A percentile compares a stretch with the other conserved stretches of the same genome.
Conservation (phyloP, 1,140 invertebrate genomes). For the Plutomurus gul region DNA sequence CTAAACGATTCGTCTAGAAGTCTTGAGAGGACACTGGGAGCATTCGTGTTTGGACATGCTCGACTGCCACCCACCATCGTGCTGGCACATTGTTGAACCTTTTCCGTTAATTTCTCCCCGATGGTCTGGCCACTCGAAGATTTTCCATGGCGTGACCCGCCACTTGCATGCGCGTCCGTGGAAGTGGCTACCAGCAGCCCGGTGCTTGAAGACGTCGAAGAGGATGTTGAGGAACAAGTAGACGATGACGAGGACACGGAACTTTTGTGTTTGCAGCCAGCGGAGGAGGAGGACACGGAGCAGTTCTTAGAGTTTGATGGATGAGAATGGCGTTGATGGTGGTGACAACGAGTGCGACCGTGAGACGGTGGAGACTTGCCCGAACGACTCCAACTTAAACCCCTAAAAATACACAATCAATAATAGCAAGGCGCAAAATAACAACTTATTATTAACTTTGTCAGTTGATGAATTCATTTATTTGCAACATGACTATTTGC, state of each 20-base stretch:
- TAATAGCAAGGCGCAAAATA: too few relatives aligned
- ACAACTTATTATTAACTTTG: too few relatives aligned
- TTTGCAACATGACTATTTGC: too few relatives aligned
- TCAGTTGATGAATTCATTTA: too few relatives aligned
- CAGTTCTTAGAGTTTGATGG: constrained; percentile 36
- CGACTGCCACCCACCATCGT: constrained; percentile 25
- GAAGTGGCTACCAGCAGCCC: neutral
- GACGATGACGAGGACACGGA: constrained; percentile 36
- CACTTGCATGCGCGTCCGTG: neutral
- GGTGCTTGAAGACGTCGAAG: constrained; percentile 30
- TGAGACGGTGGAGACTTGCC: constrained; percentile 47
- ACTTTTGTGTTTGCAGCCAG: constrained; percentile 36
- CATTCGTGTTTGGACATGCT: neutral
- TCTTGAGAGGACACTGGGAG: constrained; percentile 32
- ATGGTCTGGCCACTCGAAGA: constrained; percentile 30
- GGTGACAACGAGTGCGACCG: constrained; percentile 19
- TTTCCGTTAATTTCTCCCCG: constrained; percentile 42
- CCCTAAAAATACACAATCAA: too few relatives aligned
- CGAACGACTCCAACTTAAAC: constrained; percentile 37
- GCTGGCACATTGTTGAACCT: constrained; percentile 38
- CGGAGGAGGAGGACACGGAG: neutral
- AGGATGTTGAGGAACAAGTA: constrained; percentile 36
- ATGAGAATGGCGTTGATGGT: constrained; percentile 43
- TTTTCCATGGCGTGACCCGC: neutral
- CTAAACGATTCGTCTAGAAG: neutral